These are phyloP conservation scores for Stegostoma tigrinum DNA, from an alignment of 2,113 vertebrate genomes.

Conservation along the genomic window DNA sequence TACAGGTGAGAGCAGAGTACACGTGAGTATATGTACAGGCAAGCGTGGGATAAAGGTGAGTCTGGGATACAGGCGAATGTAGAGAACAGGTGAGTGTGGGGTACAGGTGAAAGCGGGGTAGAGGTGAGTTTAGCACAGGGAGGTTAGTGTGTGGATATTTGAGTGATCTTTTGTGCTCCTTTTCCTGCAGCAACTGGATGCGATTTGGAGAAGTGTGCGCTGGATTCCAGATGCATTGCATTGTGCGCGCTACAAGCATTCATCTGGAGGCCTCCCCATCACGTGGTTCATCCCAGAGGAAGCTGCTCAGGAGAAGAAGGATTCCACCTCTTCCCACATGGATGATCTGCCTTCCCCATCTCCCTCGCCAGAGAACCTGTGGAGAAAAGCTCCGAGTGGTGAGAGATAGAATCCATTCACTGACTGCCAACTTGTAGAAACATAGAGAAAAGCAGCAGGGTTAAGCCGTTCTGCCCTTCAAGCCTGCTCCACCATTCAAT, in stretches of 20 bases:
- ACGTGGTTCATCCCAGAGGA: constrained; percentile 64
- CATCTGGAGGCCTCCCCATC: constrained; percentile 68
- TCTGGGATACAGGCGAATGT: neutral
- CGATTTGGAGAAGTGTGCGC: constrained; percentile 82
- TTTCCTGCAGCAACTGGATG: constrained; percentile 78
- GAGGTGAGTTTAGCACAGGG: neutral
- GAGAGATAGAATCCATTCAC: constrained; percentile 45
- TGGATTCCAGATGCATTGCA: constrained; percentile 93
- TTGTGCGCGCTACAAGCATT: constrained; percentile 84
- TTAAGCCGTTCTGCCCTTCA: too few relatives aligned
- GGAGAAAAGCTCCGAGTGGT: constrained; percentile 72
- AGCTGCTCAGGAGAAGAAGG: constrained; percentile 68
- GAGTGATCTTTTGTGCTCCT: neutral
- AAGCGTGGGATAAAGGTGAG: neutral
- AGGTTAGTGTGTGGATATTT: neutral
- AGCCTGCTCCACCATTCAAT: too few relatives aligned
- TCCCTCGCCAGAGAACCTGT: constrained; percentile 70
- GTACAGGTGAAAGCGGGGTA: neutral
- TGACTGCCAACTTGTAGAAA: neutral
- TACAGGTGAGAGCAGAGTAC: neutral
- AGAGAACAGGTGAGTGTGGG: too few relatives aligned
- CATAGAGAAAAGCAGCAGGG: too few relatives aligned
- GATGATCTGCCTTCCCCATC: constrained; percentile 84
- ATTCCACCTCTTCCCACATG: constrained; percentile 80
- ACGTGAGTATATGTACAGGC: neutral